These are phyloP conservation scores for Aeoliscus strigatus DNA, from an alignment of 2,797 vertebrate genomes.

Conservation along the genomic window DNA sequence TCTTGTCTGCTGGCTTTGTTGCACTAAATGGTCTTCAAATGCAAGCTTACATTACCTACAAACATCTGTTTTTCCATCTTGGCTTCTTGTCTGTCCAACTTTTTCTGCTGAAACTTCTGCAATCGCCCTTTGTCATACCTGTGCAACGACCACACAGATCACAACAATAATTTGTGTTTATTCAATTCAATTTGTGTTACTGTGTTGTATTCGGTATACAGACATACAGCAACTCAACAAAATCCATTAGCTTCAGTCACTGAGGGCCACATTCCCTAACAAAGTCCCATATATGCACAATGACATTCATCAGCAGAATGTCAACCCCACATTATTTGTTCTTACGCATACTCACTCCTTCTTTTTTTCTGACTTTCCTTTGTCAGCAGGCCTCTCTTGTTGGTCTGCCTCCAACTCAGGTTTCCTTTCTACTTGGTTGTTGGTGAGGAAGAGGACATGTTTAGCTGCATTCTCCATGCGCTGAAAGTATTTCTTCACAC, in stretches of 20 bases:
- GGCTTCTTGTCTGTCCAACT: slow-evolving; percentile 66
- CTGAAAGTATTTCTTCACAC: slow-evolving; percentile 65
- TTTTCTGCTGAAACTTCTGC: slow-evolving; percentile 74
- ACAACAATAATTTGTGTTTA: too few relatives aligned
- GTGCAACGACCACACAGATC: slow-evolving; percentile 2
- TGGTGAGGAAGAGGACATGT: slow-evolving; percentile 80
- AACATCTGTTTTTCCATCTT: slow-evolving; percentile 79
- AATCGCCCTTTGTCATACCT: slow-evolving; percentile 77
- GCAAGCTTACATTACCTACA: slow-evolving; percentile 65
- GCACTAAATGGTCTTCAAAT: too few relatives aligned
- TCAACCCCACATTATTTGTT: neutral
- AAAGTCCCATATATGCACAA: too few relatives aligned
- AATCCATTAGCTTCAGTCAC: too few relatives aligned
- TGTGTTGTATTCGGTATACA: too few relatives aligned
- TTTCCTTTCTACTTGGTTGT: slow-evolving; percentile 78
- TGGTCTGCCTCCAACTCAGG: slow-evolving; percentile 77
- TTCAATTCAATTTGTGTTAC: too few relatives aligned
- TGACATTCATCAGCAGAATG: too few relatives aligned
- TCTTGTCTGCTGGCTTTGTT: too few relatives aligned
- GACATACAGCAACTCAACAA: too few relatives aligned
- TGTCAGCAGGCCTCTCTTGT: slow-evolving; percentile 52
- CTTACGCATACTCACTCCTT: slow-evolving; percentile 77
- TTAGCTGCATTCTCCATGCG: slow-evolving; percentile 83
- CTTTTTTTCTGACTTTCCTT: slow-evolving; percentile 76
- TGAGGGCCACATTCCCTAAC: too few relatives aligned